A percentile compares a stretch with the other conserved stretches of the same genome.
These are phyloP conservation scores for Gopherus flavomarginatus DNA, from an alignment of 2,113 vertebrate species.

Conservation along the genomic window DNA sequence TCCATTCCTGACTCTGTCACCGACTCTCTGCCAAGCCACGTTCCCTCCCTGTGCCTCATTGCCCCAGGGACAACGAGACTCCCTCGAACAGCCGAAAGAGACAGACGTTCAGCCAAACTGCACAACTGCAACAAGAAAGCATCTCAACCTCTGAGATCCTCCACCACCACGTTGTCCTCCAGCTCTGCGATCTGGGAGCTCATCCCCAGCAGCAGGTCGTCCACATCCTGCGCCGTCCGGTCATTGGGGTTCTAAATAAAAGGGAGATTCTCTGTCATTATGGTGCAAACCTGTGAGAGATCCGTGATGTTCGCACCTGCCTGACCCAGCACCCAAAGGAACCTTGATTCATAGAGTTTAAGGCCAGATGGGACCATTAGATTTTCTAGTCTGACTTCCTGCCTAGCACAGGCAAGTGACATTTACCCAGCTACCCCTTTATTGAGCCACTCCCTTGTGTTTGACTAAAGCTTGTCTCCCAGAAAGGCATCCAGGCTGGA, in stretches of 20 bases:
- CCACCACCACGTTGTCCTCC: constrained; percentile 90
- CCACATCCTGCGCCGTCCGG: constrained; percentile 76
- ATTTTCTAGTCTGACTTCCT: not conserved
- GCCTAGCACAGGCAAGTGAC: not conserved
- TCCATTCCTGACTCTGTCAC: not conserved
- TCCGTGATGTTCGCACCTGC: not conserved
- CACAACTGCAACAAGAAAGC: not conserved
- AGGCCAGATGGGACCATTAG: accelerated
- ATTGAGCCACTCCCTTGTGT: not conserved
- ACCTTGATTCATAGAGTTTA: not conserved
- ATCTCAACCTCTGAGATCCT: constrained; percentile 90
- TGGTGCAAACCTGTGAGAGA: accelerated
- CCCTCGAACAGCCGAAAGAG: not conserved
- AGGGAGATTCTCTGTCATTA: not conserved
- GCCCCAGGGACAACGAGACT: not conserved
- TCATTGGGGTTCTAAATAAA: constrained; percentile 77
- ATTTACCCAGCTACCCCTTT: not conserved
- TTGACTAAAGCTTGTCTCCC: not conserved
- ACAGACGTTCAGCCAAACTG: not conserved
- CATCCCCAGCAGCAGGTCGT: constrained; percentile 93
- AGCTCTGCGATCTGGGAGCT: constrained; percentile 91
- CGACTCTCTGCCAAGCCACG: not conserved
- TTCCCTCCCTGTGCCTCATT: not conserved
- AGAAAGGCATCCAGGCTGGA: not conserved
- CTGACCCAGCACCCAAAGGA: not conserved